phyloP scores from a whole-genome alignment of 1,140 invertebrate genomes.

The Leptestheria dahalacensis region DNA sequence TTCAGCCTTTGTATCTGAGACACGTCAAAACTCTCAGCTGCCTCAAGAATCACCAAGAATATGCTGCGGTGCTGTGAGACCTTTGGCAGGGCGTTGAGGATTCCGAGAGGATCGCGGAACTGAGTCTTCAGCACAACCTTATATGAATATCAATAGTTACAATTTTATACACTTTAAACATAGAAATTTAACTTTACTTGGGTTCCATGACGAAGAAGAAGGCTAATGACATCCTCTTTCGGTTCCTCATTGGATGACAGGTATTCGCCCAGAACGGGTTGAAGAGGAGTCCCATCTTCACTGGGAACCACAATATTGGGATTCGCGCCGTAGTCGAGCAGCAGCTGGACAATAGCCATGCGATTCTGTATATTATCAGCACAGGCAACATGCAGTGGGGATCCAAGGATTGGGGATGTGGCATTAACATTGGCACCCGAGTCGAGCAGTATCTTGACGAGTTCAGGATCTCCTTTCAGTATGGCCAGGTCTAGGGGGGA shows the following conservation, averaged over 20 bases:
- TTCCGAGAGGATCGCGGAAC: conserved; percentile 61
- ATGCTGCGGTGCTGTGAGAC: conserved; percentile 39
- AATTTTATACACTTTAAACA: not conserved
- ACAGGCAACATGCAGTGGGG: conserved; percentile 69
- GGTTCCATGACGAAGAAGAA: conserved; percentile 65
- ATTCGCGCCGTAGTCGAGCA: conserved; percentile 57
- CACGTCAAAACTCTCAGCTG: conserved; percentile 56
- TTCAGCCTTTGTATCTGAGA: conserved; percentile 49
- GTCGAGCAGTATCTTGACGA: conserved; percentile 50
- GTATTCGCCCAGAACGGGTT: conserved; percentile 67
- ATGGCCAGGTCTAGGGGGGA: conserved; percentile 70
- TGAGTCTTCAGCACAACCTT: conserved; percentile 66
- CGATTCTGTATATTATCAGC: conserved; percentile 60
- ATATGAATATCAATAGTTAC: conserved; percentile 17
- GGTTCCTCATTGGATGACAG: conserved; percentile 54
- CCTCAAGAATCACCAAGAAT: conserved; percentile 50
- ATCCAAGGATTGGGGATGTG: conserved; percentile 64
- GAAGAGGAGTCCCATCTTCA: conserved; percentile 46
- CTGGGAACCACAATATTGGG: conserved; percentile 60
- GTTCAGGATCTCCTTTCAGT: conserved; percentile 55
- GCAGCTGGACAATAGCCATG: conserved; percentile 39
- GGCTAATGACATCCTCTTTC: conserved; percentile 44
- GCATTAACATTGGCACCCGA: conserved; percentile 63
- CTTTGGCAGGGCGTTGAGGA: conserved; percentile 57
- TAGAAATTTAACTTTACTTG: conserved; percentile 34